Percentiles rank a stretch among this genome's conserved stretches.
Conservation (phyloP, 92 coral and sea anemone species). For the Scolanthus callimorphus region DNA sequence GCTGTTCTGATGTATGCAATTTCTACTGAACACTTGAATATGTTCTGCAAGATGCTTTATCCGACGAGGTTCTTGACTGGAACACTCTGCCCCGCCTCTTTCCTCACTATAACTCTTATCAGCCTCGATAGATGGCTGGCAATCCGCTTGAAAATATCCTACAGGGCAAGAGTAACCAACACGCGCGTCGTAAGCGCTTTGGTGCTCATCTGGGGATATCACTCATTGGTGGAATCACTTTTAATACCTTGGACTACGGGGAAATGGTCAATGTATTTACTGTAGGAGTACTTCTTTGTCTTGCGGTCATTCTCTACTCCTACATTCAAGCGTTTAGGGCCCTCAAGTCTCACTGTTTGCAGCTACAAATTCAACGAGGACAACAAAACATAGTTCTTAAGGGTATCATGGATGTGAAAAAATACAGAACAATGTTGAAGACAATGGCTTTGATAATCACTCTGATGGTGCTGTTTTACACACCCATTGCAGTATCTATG, state of each 20-base stretch:
- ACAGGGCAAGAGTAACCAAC: background rate
- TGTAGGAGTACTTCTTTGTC: background rate
- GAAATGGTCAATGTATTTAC: background rate
- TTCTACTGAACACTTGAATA: background rate
- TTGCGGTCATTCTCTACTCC: background rate
- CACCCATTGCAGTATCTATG: constrained; percentile 1
- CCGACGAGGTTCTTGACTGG: constrained; percentile 1
- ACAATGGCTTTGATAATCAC: background rate
- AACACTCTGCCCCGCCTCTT: background rate
- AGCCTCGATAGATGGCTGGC: background rate
- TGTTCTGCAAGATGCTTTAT: background rate
- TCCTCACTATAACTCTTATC: background rate
- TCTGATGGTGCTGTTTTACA: background rate
- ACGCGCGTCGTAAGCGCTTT: background rate
- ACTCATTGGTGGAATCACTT: background rate
- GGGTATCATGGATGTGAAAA: background rate
- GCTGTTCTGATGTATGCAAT: background rate
- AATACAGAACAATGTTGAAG: background rate
- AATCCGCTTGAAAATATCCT: background rate
- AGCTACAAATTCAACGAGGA: background rate
- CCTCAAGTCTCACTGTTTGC: background rate
- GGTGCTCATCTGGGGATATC: background rate
- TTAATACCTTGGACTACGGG: background rate
- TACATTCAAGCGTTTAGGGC: background rate
- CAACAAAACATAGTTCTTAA: too few species aligned